A percentile compares a stretch with the other conserved stretches of the same genome.
phyloP scores from a whole-genome alignment of 2,113 vertebrate species.

The Cavia aperea region DNA sequence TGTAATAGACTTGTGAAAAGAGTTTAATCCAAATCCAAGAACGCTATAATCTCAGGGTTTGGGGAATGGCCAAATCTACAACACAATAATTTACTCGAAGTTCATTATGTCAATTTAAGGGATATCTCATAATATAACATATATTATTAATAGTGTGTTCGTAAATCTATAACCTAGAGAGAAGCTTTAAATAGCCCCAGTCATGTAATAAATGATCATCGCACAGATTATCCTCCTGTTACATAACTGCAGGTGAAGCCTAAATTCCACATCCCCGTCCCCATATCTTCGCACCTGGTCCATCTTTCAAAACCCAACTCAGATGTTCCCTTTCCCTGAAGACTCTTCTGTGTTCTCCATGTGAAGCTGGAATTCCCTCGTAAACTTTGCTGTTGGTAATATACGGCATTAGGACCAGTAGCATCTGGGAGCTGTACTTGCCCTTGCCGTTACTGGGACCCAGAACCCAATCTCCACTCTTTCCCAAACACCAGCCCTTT shows the following conservation, averaged over 20 bases:
- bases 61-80: background rate
- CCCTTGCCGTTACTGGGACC: background rate
- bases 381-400: background rate
- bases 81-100: background rate
- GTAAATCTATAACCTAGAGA: background rate
- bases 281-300: background rate
- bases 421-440: fast-evolving
- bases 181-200: background rate
- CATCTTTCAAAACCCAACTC: background rate
- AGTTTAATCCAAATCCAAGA: slow-evolving; percentile 30
- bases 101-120: background rate
- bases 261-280: background rate
- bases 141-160: background rate
- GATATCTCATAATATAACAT: background rate
- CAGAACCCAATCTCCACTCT: background rate
- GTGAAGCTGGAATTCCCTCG: background rate
- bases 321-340: background rate
- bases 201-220: background rate
- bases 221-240: background rate
- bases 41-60: slow-evolving; percentile 22
- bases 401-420: background rate
- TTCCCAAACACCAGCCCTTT: background rate
- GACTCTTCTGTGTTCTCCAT: background rate
- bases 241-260: background rate
- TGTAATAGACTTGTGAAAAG: background rate